A percentile compares a stretch with the other conserved stretches of the same genome.
Evolutionary conservation across 2,888 invertebrate genomes (phyloP).

Genomic region (Phengaris alcon): DNA sequence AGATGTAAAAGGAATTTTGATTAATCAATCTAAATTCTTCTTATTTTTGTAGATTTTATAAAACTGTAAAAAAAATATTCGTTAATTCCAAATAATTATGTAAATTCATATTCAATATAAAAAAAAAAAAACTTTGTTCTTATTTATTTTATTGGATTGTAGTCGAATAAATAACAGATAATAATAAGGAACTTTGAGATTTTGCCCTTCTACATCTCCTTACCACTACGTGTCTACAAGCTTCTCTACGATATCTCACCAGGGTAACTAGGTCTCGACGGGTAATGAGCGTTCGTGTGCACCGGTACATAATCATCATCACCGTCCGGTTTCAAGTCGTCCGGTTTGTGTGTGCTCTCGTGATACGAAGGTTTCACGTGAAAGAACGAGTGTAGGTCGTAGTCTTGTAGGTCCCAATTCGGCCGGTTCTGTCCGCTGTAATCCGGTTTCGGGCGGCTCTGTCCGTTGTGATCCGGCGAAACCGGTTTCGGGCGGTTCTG

Average conservation of each 20-base stretch:
- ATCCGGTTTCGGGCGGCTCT: conserved; percentile 54
- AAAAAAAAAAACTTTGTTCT: too few species aligned
- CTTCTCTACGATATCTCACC: conserved; percentile 58
- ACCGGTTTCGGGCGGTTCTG: conserved; percentile 47
- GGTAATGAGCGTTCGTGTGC: conserved; percentile 56
- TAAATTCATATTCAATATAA: too few species aligned
- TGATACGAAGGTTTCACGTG: conserved; percentile 75
- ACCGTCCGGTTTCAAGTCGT: conserved; percentile 50
- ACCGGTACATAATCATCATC: conserved; percentile 74
- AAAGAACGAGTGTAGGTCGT: conserved; percentile 59
- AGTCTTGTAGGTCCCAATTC: conserved; percentile 52
- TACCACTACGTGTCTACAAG: conserved; percentile 40
- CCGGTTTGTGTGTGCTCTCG: conserved; percentile 60
- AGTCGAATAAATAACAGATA: too few species aligned
- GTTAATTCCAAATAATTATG: too few species aligned
- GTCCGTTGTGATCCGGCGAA: conserved; percentile 4
- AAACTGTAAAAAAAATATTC: too few species aligned
- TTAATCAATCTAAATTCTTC: background rate
- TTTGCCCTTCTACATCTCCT: conserved; percentile 33
- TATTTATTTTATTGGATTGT: too few species aligned
- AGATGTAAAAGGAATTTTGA: conserved; percentile 21
- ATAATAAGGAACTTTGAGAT: too few species aligned
- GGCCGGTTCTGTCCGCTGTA: conserved; percentile 47
- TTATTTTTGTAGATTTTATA: too few species aligned
- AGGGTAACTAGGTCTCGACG: conserved; percentile 65